Evolutionary conservation across 2,888 invertebrate genomes (phyloP).

Genomic region (Amphipyra tragopoginis): DNA sequence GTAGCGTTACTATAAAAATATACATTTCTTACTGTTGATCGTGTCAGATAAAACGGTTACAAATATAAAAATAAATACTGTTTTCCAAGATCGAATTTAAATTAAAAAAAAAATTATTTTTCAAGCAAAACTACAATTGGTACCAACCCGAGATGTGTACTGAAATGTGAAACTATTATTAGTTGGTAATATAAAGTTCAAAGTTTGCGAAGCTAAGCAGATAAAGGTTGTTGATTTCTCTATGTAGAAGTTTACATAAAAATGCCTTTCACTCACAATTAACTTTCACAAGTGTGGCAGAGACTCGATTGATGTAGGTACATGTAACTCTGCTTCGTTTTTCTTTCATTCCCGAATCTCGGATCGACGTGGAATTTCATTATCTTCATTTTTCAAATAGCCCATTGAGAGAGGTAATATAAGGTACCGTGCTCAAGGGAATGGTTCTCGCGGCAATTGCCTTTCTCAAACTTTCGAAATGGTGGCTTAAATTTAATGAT

Average conservation of each 20-base stretch:
- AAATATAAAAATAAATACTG: no score
- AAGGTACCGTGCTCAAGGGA: slow-evolving; percentile 30
- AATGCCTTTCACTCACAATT: slow-evolving; percentile 23
- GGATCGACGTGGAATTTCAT: slow-evolving; percentile 42
- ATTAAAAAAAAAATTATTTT: not conserved
- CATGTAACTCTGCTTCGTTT: slow-evolving; percentile 18
- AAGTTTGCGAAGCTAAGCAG: slow-evolving; percentile 11
- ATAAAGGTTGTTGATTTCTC: slow-evolving; percentile 9
- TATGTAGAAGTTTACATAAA: slow-evolving; percentile 12
- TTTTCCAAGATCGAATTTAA: no score
- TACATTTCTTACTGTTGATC: no score
- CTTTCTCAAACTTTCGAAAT: slow-evolving; percentile 29
- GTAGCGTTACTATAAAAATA: no score
- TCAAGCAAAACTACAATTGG: slow-evolving; percentile 8
- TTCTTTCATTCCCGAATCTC: slow-evolving; percentile 32
- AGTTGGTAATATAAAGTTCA: not conserved
- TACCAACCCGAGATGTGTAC: not conserved
- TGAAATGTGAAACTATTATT: not conserved
- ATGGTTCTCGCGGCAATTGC: slow-evolving; percentile 29
- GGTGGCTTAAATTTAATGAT: slow-evolving; percentile 26
- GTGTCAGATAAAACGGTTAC: no score
- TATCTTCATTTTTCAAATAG: slow-evolving; percentile 50
- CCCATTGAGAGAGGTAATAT: slow-evolving; percentile 40
- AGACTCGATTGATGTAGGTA: slow-evolving; percentile 5
- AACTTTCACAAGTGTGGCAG: slow-evolving; percentile 20